phyloP scores from a whole-genome alignment of 1,140 invertebrate species.

The Rhizoglyphus robini region DNA sequence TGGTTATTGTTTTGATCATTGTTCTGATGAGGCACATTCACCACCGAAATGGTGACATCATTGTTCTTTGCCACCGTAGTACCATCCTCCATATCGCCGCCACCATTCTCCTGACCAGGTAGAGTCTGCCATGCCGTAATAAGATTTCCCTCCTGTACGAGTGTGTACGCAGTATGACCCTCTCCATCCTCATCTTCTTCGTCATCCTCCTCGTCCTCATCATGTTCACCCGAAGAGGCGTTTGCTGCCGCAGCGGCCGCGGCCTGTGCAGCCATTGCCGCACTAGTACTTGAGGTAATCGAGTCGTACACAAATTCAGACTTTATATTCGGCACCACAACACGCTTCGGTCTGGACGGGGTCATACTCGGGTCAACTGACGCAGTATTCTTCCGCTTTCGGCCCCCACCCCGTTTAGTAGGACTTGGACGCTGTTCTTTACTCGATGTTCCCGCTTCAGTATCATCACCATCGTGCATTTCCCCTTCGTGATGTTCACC shows the following conservation, averaged over 20 bases:
- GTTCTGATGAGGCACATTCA: background rate
- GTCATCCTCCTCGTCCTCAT: background rate
- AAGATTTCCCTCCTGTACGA: background rate
- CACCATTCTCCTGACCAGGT: background rate
- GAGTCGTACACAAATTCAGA: constrained; percentile 5
- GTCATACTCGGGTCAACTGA: background rate
- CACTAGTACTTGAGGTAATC: background rate
- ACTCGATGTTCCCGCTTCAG: background rate
- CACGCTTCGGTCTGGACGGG: background rate
- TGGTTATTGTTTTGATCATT: background rate
- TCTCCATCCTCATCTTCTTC: background rate
- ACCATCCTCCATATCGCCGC: background rate
- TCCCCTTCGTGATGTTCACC: background rate
- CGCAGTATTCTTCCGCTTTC: background rate
- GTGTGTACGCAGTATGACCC: background rate
- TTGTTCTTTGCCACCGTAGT: background rate
- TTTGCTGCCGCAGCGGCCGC: background rate
- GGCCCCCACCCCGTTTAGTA: background rate
- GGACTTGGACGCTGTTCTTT: background rate
- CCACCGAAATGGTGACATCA: background rate
- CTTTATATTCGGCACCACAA: constrained; percentile 7
- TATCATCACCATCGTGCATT: background rate
- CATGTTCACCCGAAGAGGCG: background rate
- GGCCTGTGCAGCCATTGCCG: background rate
- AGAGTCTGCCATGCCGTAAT: background rate